Evolutionary conservation across 2,888 invertebrate species (phyloP).

Genomic region (Ischnus inquisitorius): DNA sequence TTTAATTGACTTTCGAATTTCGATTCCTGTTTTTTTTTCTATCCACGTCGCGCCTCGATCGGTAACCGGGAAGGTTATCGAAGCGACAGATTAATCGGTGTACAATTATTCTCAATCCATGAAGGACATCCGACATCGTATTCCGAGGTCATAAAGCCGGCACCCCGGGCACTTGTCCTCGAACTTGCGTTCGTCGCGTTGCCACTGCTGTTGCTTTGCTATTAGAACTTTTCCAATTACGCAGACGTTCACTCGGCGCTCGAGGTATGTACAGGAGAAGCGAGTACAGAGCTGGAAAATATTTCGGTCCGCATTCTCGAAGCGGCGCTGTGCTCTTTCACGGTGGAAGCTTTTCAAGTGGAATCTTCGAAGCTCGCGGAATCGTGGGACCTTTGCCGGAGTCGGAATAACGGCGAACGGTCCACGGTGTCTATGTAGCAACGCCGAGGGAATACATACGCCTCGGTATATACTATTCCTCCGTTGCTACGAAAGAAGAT

Average conservation of each 20-base stretch:
- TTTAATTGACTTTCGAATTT: too few species aligned
- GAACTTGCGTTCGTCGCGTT: constrained; percentile 30
- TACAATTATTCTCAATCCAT: background rate
- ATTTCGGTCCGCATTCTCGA: constrained; percentile 64
- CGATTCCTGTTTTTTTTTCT: too few species aligned
- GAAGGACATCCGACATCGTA: background rate
- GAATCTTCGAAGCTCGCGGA: constrained; percentile 59
- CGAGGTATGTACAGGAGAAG: constrained; percentile 3
- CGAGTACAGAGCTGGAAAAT: constrained; percentile 33
- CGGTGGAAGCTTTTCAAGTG: constrained; percentile 61
- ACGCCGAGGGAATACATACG: constrained; percentile 1
- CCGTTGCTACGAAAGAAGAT: constrained; percentile 46
- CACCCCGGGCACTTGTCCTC: constrained; percentile 2
- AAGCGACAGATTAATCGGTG: too few species aligned
- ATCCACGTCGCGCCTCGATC: too few species aligned
- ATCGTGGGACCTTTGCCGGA: constrained; percentile 56
- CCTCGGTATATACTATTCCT: background rate
- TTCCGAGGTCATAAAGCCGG: background rate
- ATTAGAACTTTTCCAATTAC: constrained; percentile 67
- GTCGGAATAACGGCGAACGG: constrained; percentile 59
- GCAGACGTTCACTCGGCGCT: constrained; percentile 34
- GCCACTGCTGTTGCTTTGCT: constrained; percentile 42
- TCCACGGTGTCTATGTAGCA: constrained; percentile 35
- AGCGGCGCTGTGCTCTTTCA: constrained; percentile 37
- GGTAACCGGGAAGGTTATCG: too few species aligned